A percentile compares a stretch with the other conserved stretches of the same genome.
phyloP scores from a whole-genome alignment of 2,797 vertebrate species.

The Amblyopsis hoosieri region DNA sequence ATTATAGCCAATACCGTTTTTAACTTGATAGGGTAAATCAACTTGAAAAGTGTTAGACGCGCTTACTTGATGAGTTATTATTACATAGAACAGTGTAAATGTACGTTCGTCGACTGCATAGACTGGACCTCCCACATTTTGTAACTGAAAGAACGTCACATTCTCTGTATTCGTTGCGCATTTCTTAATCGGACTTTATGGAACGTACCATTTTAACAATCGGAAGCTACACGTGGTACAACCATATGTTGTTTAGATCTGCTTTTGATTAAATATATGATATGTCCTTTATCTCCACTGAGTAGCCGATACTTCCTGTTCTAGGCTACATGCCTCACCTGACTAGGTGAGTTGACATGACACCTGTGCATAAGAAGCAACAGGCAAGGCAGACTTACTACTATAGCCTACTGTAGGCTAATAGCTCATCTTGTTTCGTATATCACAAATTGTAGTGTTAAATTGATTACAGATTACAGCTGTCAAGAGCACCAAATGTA shows the following conservation, averaged over 20 bases:
- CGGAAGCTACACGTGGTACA: constrained; percentile 20
- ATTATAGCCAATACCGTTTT: no score
- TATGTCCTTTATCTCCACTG: not conserved
- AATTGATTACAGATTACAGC: no score
- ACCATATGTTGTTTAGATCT: not conserved
- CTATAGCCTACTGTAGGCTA: no score
- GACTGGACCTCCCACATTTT: constrained; percentile 22
- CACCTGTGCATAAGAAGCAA: constrained; percentile 40
- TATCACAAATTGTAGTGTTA: not conserved
- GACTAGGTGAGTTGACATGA: constrained; percentile 55
- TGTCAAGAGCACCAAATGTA: not conserved
- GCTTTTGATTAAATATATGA: not conserved
- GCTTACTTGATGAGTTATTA: no score
- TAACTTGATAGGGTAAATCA: no score
- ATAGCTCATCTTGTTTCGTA: not conserved
- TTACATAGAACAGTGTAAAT: not conserved
- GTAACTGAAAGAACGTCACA: constrained; percentile 45
- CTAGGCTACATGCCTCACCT: constrained; percentile 33
- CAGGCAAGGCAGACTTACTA: not conserved
- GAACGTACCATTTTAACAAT: not conserved
- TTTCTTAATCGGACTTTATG: constrained; percentile 33
- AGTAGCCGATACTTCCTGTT: constrained; percentile 18
- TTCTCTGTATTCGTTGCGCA: constrained; percentile 35
- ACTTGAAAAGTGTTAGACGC: no score
- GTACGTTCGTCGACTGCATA: no score